Conservation (phyloP, 2,113 vertebrate species). For the Coregonus clupeaformis region DNA sequence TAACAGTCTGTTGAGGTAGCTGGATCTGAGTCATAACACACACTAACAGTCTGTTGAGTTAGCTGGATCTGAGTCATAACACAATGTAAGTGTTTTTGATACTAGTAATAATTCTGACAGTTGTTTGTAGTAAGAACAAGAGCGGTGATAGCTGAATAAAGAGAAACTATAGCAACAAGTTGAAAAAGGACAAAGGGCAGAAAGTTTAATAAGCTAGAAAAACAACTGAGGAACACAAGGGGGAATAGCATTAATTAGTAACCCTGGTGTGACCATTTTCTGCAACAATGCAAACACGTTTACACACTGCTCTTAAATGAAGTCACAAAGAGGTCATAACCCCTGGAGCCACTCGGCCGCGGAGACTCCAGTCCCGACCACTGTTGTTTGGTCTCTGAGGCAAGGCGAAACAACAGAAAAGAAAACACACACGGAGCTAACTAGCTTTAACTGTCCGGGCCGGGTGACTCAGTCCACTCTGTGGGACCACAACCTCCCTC, state of each 20-base stretch:
- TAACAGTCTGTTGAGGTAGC: constrained; percentile 12
- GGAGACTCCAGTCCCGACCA: constrained; percentile 34
- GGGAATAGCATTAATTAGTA: constrained; percentile 21
- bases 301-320: constrained; percentile 38
- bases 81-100: constrained; percentile 7
- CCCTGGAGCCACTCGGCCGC: constrained; percentile 30
- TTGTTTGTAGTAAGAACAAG: constrained; percentile 16
- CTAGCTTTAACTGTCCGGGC: constrained; percentile 47
- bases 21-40: constrained; percentile 33
- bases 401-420: constrained; percentile 54
- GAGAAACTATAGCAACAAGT: constrained; percentile 6
- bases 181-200: constrained; percentile 4
- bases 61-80: constrained; percentile 39
- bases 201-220: constrained; percentile 10
- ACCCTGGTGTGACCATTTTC: constrained; percentile 21
- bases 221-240: constrained; percentile 7
- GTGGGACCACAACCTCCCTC: constrained; percentile 42
- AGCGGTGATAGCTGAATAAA: not conserved
- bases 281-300: constrained; percentile 31
- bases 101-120: constrained; percentile 14
- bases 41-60: not conserved
- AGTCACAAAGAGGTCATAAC: constrained; percentile 37
- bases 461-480: constrained; percentile 43
- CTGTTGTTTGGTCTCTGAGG: constrained; percentile 49
- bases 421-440: constrained; percentile 39